phyloP scores from a whole-genome alignment of 2,888 invertebrate species.

The Archips xylosteana region DNA sequence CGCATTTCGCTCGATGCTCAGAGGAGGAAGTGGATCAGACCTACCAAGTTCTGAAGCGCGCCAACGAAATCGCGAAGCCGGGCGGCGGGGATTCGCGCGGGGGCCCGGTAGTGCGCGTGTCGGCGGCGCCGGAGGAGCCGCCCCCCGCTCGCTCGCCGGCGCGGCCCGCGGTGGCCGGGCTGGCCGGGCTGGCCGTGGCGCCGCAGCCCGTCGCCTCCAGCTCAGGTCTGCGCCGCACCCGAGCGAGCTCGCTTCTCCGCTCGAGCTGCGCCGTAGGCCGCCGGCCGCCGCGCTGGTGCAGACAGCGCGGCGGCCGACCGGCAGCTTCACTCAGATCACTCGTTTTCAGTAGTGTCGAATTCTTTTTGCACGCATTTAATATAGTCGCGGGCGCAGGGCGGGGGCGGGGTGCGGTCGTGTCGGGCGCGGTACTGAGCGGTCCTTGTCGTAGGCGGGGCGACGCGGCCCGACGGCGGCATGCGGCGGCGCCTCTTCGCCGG shows the following conservation, averaged over 20 bases:
- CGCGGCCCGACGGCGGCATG: conserved; percentile 88
- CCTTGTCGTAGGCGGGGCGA: conserved; percentile 80
- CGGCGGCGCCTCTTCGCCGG: conserved; percentile 92
- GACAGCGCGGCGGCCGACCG: conserved; percentile 59
- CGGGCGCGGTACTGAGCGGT: conserved; percentile 70
- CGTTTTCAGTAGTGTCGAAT: conserved; percentile 81
- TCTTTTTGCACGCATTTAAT: conserved; percentile 77
- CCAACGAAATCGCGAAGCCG: conserved; percentile 93
- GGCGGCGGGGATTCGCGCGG: conserved; percentile 83
- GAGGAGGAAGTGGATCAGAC: conserved; percentile 94
- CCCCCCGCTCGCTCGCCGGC: conserved; percentile 77
- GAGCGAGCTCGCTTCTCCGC: conserved; percentile 75
- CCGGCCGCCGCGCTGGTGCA: conserved; percentile 56
- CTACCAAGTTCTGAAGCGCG: conserved; percentile 97
- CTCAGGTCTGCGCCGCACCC: conserved; percentile 87
- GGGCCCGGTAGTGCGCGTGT: conserved; percentile 79
- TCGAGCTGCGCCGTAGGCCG: conserved; percentile 74
- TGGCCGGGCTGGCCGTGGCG: conserved; percentile 86
- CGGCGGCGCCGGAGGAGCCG: conserved; percentile 69
- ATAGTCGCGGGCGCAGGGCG: conserved; percentile 77
- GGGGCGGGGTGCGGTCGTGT: conserved; percentile 66
- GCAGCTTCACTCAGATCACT: conserved; percentile 78
- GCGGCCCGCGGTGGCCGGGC: conserved; percentile 64
- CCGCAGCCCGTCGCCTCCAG: conserved; percentile 88
- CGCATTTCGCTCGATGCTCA: conserved; percentile 79